Evolutionary conservation across 2,113 vertebrate species (phyloP).

Genomic region (Hymenochirus boettgeri): DNA sequence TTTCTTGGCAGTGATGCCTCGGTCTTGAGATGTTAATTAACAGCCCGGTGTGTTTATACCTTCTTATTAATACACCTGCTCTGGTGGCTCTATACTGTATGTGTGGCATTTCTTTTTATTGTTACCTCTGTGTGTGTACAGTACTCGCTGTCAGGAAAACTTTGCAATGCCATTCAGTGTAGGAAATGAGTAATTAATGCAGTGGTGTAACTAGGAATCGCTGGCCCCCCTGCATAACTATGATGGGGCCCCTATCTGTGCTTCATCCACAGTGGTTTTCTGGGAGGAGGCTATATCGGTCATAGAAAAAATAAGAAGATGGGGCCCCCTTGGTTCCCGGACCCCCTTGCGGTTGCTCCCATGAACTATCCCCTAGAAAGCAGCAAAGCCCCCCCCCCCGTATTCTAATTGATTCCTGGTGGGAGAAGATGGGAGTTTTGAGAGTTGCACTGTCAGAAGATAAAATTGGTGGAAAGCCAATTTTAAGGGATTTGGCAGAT

Average conservation of each 20-base stretch:
- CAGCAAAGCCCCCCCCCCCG: background rate
- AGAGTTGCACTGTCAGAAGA: no score
- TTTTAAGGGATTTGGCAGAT: no score
- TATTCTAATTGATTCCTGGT: conserved; percentile 6
- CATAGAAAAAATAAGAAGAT: no score
- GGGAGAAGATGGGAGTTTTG: background rate
- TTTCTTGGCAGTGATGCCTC: conserved; percentile 34
- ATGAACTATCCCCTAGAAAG: conserved; percentile 22
- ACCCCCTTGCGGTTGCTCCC: no score
- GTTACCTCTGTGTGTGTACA: conserved; percentile 7
- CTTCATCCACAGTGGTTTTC: no score
- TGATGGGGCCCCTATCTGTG: no score
- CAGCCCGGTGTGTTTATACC: conserved; percentile 39
- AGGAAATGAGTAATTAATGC: conserved; percentile 31
- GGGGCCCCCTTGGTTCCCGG: no score
- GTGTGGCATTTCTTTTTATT: conserved; percentile 9
- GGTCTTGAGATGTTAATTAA: conserved; percentile 39
- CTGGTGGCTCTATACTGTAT: conserved; percentile 10
- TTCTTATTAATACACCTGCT: conserved; percentile 40
- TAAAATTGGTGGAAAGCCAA: no score
- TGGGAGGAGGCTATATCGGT: no score
- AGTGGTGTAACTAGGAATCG: no score
- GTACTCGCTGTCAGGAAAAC: conserved; percentile 8
- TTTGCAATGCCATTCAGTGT: background rate
- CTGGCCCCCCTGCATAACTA: no score